Percentiles rank a stretch among this genome's conserved stretches.
Evolutionary conservation across 2,888 invertebrate genomes (phyloP).

Genomic region (Netelia melanura): DNA sequence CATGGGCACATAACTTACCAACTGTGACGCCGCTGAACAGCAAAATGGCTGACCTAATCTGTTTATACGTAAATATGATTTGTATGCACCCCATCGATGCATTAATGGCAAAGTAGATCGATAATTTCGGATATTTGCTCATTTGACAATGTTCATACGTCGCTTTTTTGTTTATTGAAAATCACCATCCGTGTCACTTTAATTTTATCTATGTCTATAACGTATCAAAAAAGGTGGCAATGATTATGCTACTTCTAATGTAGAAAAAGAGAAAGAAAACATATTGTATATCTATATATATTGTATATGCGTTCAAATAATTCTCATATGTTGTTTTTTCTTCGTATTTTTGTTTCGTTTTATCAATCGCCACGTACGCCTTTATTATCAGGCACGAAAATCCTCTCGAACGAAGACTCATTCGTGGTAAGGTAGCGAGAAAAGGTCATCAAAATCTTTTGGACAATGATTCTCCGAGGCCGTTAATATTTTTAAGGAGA

Average conservation of each 20-base stretch:
- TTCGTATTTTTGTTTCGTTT: constrained; percentile 6
- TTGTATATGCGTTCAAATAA: constrained; percentile 39
- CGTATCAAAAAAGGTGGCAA: constrained; percentile 70
- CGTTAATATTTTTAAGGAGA: too few species aligned
- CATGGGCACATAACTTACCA: background rate
- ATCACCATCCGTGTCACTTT: constrained; percentile 26
- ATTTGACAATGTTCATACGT: constrained; percentile 39
- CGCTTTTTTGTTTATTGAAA: constrained; percentile 72
- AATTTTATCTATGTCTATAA: constrained; percentile 63
- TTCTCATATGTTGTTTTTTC: constrained; percentile 23
- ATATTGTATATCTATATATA: constrained; percentile 5
- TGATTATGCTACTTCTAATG: constrained; percentile 33
- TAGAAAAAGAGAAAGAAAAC: constrained; percentile 18
- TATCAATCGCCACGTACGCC: constrained; percentile 1
- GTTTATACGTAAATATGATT: too few species aligned
- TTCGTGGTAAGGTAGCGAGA: too few species aligned
- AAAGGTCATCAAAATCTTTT: too few species aligned
- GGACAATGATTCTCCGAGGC: too few species aligned
- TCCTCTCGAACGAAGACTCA: constrained; percentile 16
- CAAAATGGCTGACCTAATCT: too few species aligned
- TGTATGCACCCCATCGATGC: too few species aligned
- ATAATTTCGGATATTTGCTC: constrained; percentile 18
- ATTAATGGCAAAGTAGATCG: background rate
- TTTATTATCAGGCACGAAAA: constrained; percentile 44
- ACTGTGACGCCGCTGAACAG: background rate